Evolutionary conservation across 2,797 vertebrate species (phyloP).

Genomic region (Natrix natrix): DNA sequence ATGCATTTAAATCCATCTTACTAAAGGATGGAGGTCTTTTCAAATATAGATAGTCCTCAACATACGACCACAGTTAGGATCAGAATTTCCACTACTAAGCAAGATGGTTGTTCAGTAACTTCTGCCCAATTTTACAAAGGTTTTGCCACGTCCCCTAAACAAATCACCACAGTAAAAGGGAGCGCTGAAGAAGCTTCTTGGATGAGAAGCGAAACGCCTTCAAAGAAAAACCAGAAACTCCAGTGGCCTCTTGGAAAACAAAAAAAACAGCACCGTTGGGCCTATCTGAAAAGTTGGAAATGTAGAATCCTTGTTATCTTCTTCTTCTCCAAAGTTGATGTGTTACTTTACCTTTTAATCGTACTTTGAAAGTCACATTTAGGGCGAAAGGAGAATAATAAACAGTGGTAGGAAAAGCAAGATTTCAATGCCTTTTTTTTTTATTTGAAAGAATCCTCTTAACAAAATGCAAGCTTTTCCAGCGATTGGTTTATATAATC

Average conservation of each 20-base stretch:
- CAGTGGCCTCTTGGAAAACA: too few relatives aligned
- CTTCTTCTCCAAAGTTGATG: neutral
- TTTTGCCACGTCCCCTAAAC: neutral
- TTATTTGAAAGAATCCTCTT: constrained; percentile 30
- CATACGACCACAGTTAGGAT: neutral
- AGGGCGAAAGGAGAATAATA: constrained; percentile 26
- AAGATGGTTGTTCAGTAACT: neutral
- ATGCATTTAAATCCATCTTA: neutral
- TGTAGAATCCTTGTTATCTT: too few relatives aligned
- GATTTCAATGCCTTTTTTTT: neutral
- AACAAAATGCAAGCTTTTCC: constrained; percentile 14
- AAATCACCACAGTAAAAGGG: neutral
- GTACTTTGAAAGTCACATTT: constrained; percentile 25
- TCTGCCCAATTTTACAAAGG: neutral
- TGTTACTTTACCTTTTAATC: constrained; percentile 18
- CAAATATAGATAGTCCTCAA: neutral
- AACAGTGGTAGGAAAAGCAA: neutral
- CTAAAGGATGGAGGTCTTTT: neutral
- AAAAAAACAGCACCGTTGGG: too few relatives aligned
- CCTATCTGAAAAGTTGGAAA: too few relatives aligned
- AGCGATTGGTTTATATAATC: constrained; percentile 35
- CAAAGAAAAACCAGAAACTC: too few relatives aligned
- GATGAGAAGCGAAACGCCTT: too few relatives aligned
- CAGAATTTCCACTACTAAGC: neutral
- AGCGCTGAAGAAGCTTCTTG: too few relatives aligned